Evolutionary conservation across 2,888 invertebrate genomes (phyloP).

Genomic region (Spatulosminthurus flaviceps): DNA sequence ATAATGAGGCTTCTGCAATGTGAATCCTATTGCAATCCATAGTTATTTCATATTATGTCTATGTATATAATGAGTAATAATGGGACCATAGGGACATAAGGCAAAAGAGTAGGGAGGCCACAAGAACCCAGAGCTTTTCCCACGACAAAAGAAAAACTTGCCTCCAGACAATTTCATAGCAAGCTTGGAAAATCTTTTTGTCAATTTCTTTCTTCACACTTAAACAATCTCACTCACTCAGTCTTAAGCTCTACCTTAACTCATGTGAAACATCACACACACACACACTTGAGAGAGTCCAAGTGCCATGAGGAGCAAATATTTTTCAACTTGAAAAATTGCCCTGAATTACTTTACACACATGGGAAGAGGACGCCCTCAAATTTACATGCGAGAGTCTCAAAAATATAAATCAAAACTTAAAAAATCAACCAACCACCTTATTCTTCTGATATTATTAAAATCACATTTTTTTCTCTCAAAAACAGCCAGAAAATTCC

Average conservation of each 20-base stretch:
- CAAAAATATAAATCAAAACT: neutral
- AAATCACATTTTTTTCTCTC: too few relatives aligned
- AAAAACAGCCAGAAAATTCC: too few relatives aligned
- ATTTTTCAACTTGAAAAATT: neutral
- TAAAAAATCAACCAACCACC: too few relatives aligned
- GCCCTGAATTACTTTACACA: too few relatives aligned
- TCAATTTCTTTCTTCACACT: conserved; percentile 40
- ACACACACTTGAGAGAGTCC: too few relatives aligned
- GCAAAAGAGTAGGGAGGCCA: conserved; percentile 20
- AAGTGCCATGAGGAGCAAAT: neutral
- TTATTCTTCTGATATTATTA: too few relatives aligned
- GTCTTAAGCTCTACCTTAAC: neutral
- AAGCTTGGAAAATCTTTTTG: conserved; percentile 29
- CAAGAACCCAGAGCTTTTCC: conserved; percentile 35
- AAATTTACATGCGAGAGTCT: neutral
- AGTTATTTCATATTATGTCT: neutral
- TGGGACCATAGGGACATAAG: conserved; percentile 14
- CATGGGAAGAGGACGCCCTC: neutral
- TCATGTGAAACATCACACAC: neutral
- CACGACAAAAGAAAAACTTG: conserved; percentile 44
- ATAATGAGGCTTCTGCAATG: conserved; percentile 24
- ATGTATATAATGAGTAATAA: conserved; percentile 10
- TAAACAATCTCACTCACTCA: neutral
- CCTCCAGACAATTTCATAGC: conserved; percentile 44
- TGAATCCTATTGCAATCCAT: neutral